A percentile compares a stretch with the other conserved stretches of the same genome.
Conservation (phyloP, 2,888 invertebrate species). For the Chalcosyrphus nemorum region DNA sequence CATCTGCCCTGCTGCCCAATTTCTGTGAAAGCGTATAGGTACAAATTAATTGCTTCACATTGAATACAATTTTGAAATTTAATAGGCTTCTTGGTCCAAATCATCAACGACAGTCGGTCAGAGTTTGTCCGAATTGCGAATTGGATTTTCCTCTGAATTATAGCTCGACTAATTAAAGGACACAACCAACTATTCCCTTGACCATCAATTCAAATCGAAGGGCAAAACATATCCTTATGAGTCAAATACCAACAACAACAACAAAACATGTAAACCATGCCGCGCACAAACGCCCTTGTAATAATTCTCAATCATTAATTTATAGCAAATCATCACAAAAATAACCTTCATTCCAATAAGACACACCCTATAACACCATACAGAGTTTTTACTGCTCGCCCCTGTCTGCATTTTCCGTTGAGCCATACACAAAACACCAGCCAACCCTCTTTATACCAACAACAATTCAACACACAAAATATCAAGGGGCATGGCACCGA, state of each 20-base stretch:
- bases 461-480: slow-evolving; percentile 29
- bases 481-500: slow-evolving; percentile 71
- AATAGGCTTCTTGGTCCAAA: too few relatives aligned
- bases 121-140: too few relatives aligned
- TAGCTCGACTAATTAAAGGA: background rate
- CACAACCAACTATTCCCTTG: background rate
- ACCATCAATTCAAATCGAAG: background rate
- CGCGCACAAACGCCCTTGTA: slow-evolving; percentile 9
- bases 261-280: background rate
- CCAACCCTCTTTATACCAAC: background rate
- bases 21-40: too few relatives aligned
- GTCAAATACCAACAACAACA: too few relatives aligned
- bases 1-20: too few relatives aligned
- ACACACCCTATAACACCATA: slow-evolving; percentile 61
- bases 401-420: background rate
- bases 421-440: background rate
- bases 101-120: too few relatives aligned
- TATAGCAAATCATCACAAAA: slow-evolving; percentile 14
- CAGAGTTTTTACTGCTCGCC: background rate
- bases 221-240: background rate
- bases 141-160: too few relatives aligned
- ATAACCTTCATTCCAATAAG: slow-evolving; percentile 55
- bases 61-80: too few relatives aligned
- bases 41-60: too few relatives aligned
- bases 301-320: slow-evolving; percentile 15